A percentile compares a stretch with the other conserved stretches of the same genome.
Evolutionary conservation across 2,113 vertebrate genomes (phyloP).

Genomic region (Gymnarchus niloticus): DNA sequence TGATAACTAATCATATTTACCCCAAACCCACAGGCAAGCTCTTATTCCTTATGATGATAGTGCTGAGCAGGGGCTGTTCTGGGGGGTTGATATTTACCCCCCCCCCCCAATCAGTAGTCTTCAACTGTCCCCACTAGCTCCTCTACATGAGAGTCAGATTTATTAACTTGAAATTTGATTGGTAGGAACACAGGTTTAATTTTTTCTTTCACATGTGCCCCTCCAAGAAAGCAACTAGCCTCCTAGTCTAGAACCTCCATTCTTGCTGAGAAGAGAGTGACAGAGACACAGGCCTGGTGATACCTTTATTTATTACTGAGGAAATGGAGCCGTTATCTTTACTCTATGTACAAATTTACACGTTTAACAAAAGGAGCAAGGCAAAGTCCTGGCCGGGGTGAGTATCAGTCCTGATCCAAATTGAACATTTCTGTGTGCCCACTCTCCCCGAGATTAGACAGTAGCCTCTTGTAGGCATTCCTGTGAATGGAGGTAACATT

Average conservation of each 20-base stretch:
- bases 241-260: too few species aligned
- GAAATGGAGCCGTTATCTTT: background rate
- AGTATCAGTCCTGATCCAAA: constrained; percentile 72
- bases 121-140: too few species aligned
- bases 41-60: background rate
- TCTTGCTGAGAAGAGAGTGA: too few species aligned
- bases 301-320: background rate
- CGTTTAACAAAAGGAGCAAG: background rate
- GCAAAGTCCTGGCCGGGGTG: background rate
- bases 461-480: constrained; percentile 78
- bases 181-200: background rate
- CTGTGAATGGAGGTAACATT: constrained; percentile 55
- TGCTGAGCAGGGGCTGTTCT: background rate
- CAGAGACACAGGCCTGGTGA: too few species aligned
- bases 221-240: too few species aligned
- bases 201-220: too few species aligned
- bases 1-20: background rate
- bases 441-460: constrained; percentile 73
- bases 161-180: too few species aligned
- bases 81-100: too few species aligned
- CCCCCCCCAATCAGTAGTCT: too few species aligned
- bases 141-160: too few species aligned
- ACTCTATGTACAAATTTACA: background rate
- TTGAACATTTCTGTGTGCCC: constrained; percentile 81
- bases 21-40: background rate